Evolutionary conservation across 1,140 invertebrate species (phyloP).

Genomic region (Mamestra configurata): DNA sequence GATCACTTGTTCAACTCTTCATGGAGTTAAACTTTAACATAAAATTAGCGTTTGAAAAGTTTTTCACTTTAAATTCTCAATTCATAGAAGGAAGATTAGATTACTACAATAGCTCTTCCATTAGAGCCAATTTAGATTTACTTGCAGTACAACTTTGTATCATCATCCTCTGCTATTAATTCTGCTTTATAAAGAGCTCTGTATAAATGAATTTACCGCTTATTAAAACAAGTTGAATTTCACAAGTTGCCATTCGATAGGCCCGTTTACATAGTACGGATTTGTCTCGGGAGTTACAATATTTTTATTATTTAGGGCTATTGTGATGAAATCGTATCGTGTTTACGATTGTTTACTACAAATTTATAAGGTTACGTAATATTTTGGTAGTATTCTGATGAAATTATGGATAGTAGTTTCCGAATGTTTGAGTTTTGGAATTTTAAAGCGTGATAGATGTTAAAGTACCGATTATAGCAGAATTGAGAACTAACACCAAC

Average conservation of each 20-base stretch:
- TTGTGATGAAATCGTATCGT: neutral
- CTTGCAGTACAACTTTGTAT: neutral
- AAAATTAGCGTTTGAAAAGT: no score
- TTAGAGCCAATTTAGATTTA: no score
- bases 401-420: no score
- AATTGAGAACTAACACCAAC: no score
- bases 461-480: no score
- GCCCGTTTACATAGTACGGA: neutral
- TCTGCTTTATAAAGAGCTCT: conserved; percentile 58
- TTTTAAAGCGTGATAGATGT: no score
- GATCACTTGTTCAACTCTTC: no score
- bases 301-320: neutral
- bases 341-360: neutral
- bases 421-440: no score
- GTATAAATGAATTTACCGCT: conserved; percentile 71
- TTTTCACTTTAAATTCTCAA: no score
- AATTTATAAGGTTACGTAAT: conserved; percentile 36
- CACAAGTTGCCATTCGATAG: conserved; percentile 57
- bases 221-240: conserved; percentile 79
- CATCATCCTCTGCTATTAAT: conserved; percentile 50
- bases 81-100: no score
- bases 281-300: neutral
- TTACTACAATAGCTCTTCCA: no score
- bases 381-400: neutral
- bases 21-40: no score